These are phyloP conservation scores for Pecten maximus DNA, from an alignment of 2,888 invertebrate species.

Conservation along the genomic window DNA sequence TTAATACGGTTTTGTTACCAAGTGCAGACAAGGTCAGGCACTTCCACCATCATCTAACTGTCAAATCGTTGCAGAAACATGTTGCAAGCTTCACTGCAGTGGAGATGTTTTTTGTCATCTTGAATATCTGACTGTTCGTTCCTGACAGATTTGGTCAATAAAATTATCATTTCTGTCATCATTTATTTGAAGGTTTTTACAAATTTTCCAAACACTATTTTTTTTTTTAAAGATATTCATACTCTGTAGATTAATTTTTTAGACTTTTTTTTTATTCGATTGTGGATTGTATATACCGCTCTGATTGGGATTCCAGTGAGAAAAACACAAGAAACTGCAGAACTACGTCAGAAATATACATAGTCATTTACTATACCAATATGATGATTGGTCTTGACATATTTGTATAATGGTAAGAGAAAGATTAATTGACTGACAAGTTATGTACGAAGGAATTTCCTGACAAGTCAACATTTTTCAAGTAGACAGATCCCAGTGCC, in stretches of 20 bases:
- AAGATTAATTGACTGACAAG: background rate
- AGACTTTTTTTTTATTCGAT: too few relatives aligned
- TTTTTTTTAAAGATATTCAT: too few relatives aligned
- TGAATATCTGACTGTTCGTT: background rate
- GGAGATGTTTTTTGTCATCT: background rate
- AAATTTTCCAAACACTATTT: too few relatives aligned
- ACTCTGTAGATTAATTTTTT: too few relatives aligned
- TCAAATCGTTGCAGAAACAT: background rate
- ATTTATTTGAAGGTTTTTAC: too few relatives aligned
- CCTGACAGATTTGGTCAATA: too few relatives aligned
- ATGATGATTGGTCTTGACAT: constrained; percentile 4
- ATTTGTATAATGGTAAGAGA: background rate
- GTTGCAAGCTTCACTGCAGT: background rate
- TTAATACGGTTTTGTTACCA: background rate
- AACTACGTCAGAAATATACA: too few relatives aligned
- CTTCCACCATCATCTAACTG: background rate
- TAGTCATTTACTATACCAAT: background rate
- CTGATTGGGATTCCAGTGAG: background rate
- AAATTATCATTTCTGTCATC: too few relatives aligned
- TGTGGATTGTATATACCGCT: background rate
- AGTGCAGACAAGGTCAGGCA: background rate
- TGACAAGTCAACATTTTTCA: background rate
- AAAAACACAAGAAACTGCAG: background rate
- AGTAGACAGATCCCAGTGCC: constrained; percentile 17
- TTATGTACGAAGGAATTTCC: background rate